These are phyloP conservation scores for Dicranocentrus wangi DNA, from an alignment of 2,888 invertebrate genomes.

Conservation along the genomic window DNA sequence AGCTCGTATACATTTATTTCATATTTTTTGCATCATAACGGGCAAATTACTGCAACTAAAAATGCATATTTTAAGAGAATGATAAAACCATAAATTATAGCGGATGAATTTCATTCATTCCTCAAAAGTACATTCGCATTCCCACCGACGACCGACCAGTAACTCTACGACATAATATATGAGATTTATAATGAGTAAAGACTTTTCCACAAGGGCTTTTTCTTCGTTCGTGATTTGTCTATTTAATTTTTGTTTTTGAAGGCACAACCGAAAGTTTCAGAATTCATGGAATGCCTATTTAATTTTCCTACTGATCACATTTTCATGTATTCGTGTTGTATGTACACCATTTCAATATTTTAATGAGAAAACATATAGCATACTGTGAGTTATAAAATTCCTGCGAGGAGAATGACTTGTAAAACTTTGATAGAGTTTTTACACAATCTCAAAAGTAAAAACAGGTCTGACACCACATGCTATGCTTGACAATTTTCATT, in stretches of 20 bases:
- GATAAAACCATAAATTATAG: slow-evolving; percentile 42
- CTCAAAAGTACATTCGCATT: slow-evolving; percentile 4
- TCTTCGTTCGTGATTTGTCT: slow-evolving; percentile 16
- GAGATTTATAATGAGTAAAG: not conserved
- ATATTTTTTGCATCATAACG: too few relatives aligned
- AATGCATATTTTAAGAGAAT: not conserved
- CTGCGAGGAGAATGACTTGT: too few relatives aligned
- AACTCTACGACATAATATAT: not conserved
- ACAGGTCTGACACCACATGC: slow-evolving; percentile 12
- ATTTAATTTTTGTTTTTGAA: not conserved
- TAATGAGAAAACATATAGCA: too few relatives aligned
- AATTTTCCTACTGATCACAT: slow-evolving; percentile 15
- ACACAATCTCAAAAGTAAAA: not conserved
- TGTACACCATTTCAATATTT: too few relatives aligned
- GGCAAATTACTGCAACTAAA: too few relatives aligned
- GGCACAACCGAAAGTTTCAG: not conserved
- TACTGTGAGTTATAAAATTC: too few relatives aligned
- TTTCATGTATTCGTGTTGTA: not conserved
- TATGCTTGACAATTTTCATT: slow-evolving; percentile 8
- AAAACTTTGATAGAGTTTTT: not conserved
- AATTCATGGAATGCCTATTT: slow-evolving; percentile 32
- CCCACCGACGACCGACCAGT: not conserved
- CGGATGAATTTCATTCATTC: slow-evolving; percentile 19
- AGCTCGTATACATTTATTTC: too few relatives aligned
- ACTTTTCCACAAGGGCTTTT: not conserved